Evolutionary conservation across 1,140 invertebrate genomes (phyloP).

Genomic region (Apolygus lucorum): DNA sequence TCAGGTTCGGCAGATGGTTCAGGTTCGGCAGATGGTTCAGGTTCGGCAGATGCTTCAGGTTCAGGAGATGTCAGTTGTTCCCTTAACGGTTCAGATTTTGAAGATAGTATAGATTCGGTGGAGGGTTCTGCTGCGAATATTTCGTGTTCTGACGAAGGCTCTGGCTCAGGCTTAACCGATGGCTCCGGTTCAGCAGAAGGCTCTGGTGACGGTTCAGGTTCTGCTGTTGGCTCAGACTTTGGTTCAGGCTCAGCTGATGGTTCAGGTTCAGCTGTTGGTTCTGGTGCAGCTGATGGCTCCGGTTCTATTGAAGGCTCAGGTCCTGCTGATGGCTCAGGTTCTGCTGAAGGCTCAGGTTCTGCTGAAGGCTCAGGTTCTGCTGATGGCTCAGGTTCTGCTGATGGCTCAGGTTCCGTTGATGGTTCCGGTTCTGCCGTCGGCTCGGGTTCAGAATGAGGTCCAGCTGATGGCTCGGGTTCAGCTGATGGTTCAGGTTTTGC

Average conservation of each 20-base stretch:
- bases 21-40: slow-evolving; percentile 32
- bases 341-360: slow-evolving; percentile 29
- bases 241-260: slow-evolving; percentile 23
- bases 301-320: slow-evolving; percentile 35
- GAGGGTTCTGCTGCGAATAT: too few species aligned
- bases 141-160: slow-evolving; percentile 32
- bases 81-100: slow-evolving; percentile 36
- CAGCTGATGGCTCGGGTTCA: slow-evolving; percentile 17
- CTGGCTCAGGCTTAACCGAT: slow-evolving; percentile 30
- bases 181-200: slow-evolving; percentile 32
- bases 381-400: slow-evolving; percentile 34
- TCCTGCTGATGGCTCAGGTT: slow-evolving; percentile 28
- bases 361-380: slow-evolving; percentile 36
- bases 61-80: slow-evolving; percentile 34
- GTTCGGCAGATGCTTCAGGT: slow-evolving; percentile 35
- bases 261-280: slow-evolving; percentile 30
- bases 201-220: slow-evolving; percentile 32
- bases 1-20: slow-evolving; percentile 36
- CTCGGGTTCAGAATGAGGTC: slow-evolving; percentile 23
- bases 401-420: slow-evolving; percentile 29
- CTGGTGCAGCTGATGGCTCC: slow-evolving; percentile 33
- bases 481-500: slow-evolving; percentile 29
- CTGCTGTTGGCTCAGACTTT: background rate
- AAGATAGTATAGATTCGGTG: too few species aligned
- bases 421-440: slow-evolving; percentile 30